These are phyloP conservation scores for Diaphora mendica DNA, from an alignment of 2,888 invertebrate species.

Conservation along the genomic window DNA sequence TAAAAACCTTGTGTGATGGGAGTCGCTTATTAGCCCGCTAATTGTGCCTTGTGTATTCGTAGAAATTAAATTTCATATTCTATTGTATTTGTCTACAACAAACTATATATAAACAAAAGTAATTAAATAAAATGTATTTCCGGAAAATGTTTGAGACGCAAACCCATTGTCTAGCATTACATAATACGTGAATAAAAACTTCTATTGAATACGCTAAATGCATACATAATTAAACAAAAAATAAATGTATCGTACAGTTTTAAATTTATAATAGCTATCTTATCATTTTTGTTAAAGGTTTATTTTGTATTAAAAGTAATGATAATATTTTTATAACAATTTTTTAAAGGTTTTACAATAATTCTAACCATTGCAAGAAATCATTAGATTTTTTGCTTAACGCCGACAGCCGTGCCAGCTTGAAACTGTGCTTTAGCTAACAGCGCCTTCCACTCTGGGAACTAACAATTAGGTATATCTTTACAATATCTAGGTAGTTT, in stretches of 20 bases:
- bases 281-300: not conserved
- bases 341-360: too few species aligned
- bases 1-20: not conserved
- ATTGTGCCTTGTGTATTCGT: not conserved
- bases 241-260: not conserved
- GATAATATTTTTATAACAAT: too few species aligned
- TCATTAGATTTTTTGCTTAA: too few species aligned
- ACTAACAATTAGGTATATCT: too few species aligned
- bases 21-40: not conserved
- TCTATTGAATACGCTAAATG: not conserved
- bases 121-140: not conserved
- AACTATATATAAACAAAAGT: constrained; percentile 1
- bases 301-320: too few species aligned
- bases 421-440: too few species aligned
- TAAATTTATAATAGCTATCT: not conserved
- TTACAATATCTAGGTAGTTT: too few species aligned
- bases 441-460: too few species aligned
- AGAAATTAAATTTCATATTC: not conserved
- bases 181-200: not conserved
- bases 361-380: too few species aligned
- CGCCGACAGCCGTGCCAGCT: too few species aligned
- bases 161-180: not conserved
- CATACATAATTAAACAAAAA: not conserved
- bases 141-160: not conserved
- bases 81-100: constrained; percentile 1